Evolutionary conservation across 2,797 vertebrate genomes (phyloP).

Genomic region (Hippocampus kuda): DNA sequence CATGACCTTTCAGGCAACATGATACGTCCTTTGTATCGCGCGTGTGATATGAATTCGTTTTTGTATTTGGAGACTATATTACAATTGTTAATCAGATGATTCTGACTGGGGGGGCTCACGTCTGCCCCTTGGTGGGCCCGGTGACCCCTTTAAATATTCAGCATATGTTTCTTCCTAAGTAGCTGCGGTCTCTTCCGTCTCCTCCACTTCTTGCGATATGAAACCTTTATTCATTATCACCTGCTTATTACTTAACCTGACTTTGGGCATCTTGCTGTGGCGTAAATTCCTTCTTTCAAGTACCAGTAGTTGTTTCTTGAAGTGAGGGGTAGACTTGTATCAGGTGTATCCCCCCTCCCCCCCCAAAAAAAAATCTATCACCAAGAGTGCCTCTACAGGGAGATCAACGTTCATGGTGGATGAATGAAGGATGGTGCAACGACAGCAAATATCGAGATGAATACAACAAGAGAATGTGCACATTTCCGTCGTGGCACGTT

Average conservation of each 20-base stretch:
- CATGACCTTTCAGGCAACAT: not conserved
- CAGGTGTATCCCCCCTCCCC: too few species aligned
- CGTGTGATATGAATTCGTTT: not conserved
- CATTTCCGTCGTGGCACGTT: slow-evolving; percentile 17
- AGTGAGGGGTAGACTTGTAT: not conserved
- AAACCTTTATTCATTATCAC: not conserved
- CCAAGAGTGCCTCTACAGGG: slow-evolving; percentile 47
- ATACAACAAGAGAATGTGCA: slow-evolving; percentile 42
- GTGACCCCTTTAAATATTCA: not conserved
- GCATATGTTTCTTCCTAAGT: not conserved
- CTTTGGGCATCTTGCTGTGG: not conserved
- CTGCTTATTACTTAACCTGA: not conserved
- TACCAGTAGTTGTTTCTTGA: not conserved
- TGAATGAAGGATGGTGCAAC: slow-evolving; percentile 58
- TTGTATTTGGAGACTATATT: not conserved
- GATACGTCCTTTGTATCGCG: not conserved
- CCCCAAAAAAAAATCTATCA: not conserved
- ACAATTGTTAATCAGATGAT: not conserved
- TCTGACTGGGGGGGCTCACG: too few species aligned
- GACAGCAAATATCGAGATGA: slow-evolving; percentile 40
- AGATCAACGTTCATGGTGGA: slow-evolving; percentile 62
- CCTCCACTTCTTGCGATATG: too few species aligned
- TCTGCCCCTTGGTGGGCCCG: too few species aligned
- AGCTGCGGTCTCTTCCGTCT: not conserved
- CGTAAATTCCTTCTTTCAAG: not conserved